These are phyloP conservation scores for Erpornis zantholeuca DNA, from an alignment of 2,113 vertebrate species.

Conservation along the genomic window DNA sequence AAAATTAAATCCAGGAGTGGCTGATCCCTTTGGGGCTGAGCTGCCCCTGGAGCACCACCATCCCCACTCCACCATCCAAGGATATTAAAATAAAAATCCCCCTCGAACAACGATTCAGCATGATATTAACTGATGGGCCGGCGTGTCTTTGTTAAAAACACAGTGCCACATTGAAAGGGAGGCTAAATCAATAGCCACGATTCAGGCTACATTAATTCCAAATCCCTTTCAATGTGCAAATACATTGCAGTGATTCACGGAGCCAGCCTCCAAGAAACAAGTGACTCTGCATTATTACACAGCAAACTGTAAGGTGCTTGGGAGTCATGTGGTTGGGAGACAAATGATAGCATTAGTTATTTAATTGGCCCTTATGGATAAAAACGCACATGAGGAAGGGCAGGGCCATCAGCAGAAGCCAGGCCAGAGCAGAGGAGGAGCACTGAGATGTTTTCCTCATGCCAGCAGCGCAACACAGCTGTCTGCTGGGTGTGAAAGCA, in stretches of 20 bases:
- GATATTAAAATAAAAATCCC: background rate
- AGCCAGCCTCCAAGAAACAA: background rate
- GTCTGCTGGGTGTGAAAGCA: background rate
- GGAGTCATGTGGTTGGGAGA: background rate
- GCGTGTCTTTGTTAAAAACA: background rate
- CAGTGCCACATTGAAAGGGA: background rate
- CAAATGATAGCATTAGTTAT: background rate
- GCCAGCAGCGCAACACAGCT: background rate
- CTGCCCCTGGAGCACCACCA: background rate
- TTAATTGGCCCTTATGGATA: background rate
- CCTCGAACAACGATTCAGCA: background rate
- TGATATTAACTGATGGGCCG: accelerated
- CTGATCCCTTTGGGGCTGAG: background rate
- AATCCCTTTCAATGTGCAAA: background rate
- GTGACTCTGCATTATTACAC: background rate
- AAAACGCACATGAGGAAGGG: background rate
- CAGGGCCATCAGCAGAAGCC: background rate
- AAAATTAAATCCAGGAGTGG: conserved; percentile 3
- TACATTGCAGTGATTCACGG: background rate
- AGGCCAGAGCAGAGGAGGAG: background rate
- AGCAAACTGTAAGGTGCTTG: background rate
- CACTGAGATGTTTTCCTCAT: background rate
- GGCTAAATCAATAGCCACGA: background rate
- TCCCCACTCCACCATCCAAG: background rate
- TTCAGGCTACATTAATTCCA: background rate